Evolutionary conservation across 2,888 invertebrate species (phyloP).

Genomic region (Drosophila algonquin): DNA sequence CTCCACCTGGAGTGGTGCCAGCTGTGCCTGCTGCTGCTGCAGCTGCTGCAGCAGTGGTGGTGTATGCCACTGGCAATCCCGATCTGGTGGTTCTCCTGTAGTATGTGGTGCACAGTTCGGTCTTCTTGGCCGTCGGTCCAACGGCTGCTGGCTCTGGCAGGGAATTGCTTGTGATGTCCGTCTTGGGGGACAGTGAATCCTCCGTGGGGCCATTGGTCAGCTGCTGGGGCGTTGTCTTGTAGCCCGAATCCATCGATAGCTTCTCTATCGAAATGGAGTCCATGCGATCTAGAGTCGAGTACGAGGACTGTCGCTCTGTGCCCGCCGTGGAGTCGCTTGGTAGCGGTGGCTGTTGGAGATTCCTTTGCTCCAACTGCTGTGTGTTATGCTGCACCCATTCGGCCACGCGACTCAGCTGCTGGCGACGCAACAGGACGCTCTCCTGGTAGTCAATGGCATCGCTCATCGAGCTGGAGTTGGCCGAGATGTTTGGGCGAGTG

Average conservation of each 20-base stretch:
- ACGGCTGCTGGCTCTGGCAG: conserved; percentile 44
- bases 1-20: conserved; percentile 34
- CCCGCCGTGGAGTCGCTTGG: conserved; percentile 69
- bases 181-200: conserved; percentile 79
- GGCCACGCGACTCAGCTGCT: conserved; percentile 89
- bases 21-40: background rate
- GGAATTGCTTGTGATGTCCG: conserved; percentile 72
- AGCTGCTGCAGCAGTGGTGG: conserved; percentile 50
- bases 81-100: conserved; percentile 80
- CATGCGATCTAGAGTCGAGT: conserved; percentile 80
- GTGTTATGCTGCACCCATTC: conserved; percentile 90
- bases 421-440: conserved; percentile 86
- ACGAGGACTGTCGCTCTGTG: conserved; percentile 76
- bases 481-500: conserved; percentile 78
- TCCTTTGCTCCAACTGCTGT: conserved; percentile 84
- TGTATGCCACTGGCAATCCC: conserved; percentile 79
- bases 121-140: conserved; percentile 38
- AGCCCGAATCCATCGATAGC: conserved; percentile 82
- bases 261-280: conserved; percentile 82
- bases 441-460: conserved; percentile 83
- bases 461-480: conserved; percentile 82
- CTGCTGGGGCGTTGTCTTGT: conserved; percentile 82
- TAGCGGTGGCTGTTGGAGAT: conserved; percentile 58
- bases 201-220: conserved; percentile 78
- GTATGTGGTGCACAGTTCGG: conserved; percentile 74